Conservation (phyloP, 2,888 invertebrate genomes). For the Blastobasis adustella region DNA sequence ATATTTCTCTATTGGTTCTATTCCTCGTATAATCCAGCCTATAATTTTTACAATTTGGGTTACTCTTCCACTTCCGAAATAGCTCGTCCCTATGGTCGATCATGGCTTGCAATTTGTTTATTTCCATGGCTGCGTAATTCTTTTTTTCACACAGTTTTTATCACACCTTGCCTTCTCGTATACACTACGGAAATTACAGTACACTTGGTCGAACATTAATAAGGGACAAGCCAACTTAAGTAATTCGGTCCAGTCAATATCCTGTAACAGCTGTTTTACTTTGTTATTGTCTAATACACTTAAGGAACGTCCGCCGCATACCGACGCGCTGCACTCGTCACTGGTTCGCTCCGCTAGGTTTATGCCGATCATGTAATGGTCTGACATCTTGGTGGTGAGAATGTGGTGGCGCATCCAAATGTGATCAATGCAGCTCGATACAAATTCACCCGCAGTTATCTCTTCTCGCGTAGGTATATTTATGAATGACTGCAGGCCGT, state of each 20-base stretch:
- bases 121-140: slow-evolving; percentile 5
- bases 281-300: background rate
- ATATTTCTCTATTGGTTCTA: background rate
- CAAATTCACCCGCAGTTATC: slow-evolving; percentile 7
- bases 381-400: background rate
- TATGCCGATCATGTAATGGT: background rate
- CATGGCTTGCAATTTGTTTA: background rate
- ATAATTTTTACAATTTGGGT: slow-evolving; percentile 2
- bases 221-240: slow-evolving; percentile 1
- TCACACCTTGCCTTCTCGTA: background rate
- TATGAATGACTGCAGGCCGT: slow-evolving; percentile 4
- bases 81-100: background rate
- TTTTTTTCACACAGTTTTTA: background rate
- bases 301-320: no score
- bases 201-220: slow-evolving; percentile 1
- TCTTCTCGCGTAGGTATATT: slow-evolving; percentile 4
- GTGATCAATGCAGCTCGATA: slow-evolving; percentile 9
- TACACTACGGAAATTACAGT: background rate
- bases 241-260: background rate
- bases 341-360: background rate
- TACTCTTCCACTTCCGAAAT: slow-evolving; percentile 5
- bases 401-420: slow-evolving; percentile 8
- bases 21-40: slow-evolving; percentile 3
- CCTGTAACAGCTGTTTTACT: background rate
- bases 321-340: background rate